A percentile compares a stretch with the other conserved stretches of the same genome.
Conservation (phyloP, 1,140 invertebrate species). For the Listronotus oregonensis region DNA sequence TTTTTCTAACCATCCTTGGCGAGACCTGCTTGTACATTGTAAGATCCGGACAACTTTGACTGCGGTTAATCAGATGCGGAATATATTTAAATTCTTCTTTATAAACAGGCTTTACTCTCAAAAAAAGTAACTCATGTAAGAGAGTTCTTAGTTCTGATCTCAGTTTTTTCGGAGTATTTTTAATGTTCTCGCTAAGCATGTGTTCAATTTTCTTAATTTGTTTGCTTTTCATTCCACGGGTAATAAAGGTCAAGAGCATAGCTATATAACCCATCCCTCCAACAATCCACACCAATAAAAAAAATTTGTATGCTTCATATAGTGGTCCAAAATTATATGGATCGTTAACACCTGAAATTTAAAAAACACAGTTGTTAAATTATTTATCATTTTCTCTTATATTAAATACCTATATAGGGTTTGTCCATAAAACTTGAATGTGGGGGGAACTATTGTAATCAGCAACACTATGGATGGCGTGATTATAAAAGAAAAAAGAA, state of each 20-base stretch:
- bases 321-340: slow-evolving; percentile 58
- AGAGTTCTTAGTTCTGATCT: slow-evolving; percentile 68
- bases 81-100: slow-evolving; percentile 56
- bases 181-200: slow-evolving; percentile 73
- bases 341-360: slow-evolving; percentile 60
- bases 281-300: slow-evolving; percentile 83
- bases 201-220: slow-evolving; percentile 75
- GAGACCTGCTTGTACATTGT: slow-evolving; percentile 59
- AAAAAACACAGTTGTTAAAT: slow-evolving; percentile 3
- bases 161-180: slow-evolving; percentile 77
- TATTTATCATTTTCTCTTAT: too few relatives aligned
- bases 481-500: too few relatives aligned
- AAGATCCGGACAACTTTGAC: slow-evolving; percentile 66
- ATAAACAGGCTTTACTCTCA: slow-evolving; percentile 59
- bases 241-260: slow-evolving; percentile 90
- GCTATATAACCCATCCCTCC: slow-evolving; percentile 88
- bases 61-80: slow-evolving; percentile 52
- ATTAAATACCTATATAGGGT: too few relatives aligned
- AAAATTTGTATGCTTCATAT: slow-evolving; percentile 73
- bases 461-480: too few relatives aligned
- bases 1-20: slow-evolving; percentile 61
- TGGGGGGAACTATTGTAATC: too few relatives aligned
- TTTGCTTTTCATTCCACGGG: slow-evolving; percentile 74
- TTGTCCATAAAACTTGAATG: too few relatives aligned
- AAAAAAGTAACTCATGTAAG: slow-evolving; percentile 50